Evolutionary conservation across 2,113 vertebrate species (phyloP), one percentile per base, ranked within the genome.

Genomic region (Tragelaphus buxtoni): DNA sequence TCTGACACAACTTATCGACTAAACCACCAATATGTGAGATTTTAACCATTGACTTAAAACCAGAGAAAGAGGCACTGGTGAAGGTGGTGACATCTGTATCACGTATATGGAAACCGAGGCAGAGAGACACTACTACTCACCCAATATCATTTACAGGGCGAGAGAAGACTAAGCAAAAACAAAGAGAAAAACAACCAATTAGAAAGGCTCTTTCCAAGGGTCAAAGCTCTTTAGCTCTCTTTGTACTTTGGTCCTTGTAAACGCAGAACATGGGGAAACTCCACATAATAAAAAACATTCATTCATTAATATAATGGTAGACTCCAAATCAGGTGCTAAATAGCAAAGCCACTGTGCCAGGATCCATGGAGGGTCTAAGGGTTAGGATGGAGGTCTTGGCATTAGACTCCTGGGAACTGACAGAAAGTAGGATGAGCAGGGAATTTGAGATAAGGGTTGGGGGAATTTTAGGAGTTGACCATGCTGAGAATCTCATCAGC

Each of bases 311-410:
- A 4, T 4, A 14, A 35, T 39, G 47, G 35, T 8, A 42, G 49
- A n/a, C 9, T 58, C 56, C 24, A 79, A 72, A 58, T 30, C 55
- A 56, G 35, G 17, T 3, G 14, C 28, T 85, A 20, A n/a, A 4
- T 10, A 30, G 80, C 74, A 77, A 51, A 49, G n/a, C 2, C 3
- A 0, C 17, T 2, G 18, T 35, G 20, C 22, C 42, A 42, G 35
- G 56, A 4, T 9, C 26, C 16, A 3, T 0, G 13, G 18, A 26
- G 39, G 10, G 2, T 24, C 5, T 28, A 4, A 3, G 12, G 4
- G n/a, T 47, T 28, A 22, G 42, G 16, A 18, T 1, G 14, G 65
- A 74, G 51, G 26, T 9, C 6, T 30, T 35, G 65, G 39, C 2
- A 0, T 61, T 20, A 18, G 51, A 35, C 45, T 20, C 7, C 72